Percentiles rank a stretch among this genome's conserved stretches.
These are phyloP conservation scores for Ophonus ardosiacus DNA, from an alignment of 2,888 invertebrate species.

Conservation along the genomic window DNA sequence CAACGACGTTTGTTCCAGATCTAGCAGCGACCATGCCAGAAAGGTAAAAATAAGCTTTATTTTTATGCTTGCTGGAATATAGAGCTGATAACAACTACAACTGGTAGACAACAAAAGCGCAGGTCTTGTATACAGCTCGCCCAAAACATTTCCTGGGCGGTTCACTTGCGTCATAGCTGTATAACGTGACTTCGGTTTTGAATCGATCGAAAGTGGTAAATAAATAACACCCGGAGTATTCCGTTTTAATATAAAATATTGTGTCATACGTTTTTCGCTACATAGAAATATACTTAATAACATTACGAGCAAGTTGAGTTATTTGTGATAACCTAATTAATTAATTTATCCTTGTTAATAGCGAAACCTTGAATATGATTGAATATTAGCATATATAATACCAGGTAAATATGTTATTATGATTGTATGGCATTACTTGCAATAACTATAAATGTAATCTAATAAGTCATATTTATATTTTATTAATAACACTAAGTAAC, in stretches of 20 bases:
- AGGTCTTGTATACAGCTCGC: constrained; percentile 21
- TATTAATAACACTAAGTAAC: background rate
- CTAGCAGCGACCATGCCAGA: constrained; percentile 54
- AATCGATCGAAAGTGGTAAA: constrained; percentile 54
- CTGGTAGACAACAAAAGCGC: constrained; percentile 30
- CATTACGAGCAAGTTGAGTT: background rate
- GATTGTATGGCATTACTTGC: background rate
- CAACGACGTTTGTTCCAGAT: constrained; percentile 53
- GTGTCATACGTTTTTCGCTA: constrained; percentile 20
- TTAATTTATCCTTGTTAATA: background rate
- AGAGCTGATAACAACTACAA: constrained; percentile 54
- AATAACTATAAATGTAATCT: constrained; percentile 1
- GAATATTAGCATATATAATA: background rate
- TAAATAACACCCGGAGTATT: constrained; percentile 26
- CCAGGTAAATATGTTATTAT: background rate
- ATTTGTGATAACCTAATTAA: constrained; percentile 22
- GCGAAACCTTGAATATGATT: background rate
- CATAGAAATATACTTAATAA: background rate
- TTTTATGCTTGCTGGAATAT: constrained; percentile 20
- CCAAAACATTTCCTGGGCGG: background rate
- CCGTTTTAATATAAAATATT: constrained; percentile 30
- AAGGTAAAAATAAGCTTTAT: constrained; percentile 53
- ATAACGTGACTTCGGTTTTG: constrained; percentile 58
- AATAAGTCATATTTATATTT: background rate
- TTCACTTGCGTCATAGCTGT: constrained; percentile 35